Base-by-base conservation (phyloP, 2,113 vertebrate genomes). In the Pitta sordida region DNA sequence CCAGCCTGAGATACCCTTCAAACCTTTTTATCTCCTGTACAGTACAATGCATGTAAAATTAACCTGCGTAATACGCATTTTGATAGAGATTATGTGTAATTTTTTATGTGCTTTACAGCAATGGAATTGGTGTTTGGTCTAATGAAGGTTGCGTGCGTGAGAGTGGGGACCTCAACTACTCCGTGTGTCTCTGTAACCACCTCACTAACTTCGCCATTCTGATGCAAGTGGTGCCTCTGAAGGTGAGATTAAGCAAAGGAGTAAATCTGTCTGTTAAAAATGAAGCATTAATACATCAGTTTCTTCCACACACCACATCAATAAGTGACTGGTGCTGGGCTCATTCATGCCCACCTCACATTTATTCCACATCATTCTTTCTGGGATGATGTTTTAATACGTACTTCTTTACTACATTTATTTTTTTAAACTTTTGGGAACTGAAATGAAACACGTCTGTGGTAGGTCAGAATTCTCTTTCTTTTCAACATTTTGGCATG, bases 121-220 rank as follows among this genome's bases (percentile, higher is more conserved):
- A 98, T 13, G 98, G 98, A 11, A 97, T 97, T 20, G 99, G 98
- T 0, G 75, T 99, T 30, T 99, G 99, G 99, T 99, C 99, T 7
- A 97, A 98, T 4, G 95, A 98, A 92, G 99, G 99, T 17, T 99
- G 99, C 16, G 97, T 97, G 3, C 98, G 97, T 20, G 87, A 96
- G 2, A 97, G 97, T 1, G 99, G 99, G 27, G 98, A 99, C 97
- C 96, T 98, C 91, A 98, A 97, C 43, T 96, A 98, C 96, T 99
- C 99, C 0, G 83, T 98, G 90, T 99, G 99, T 82, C 98, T 96
- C 85, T 99, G 99, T 89, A 99, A 98, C 34, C 99, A 99, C 96
- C 99, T 99, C 93, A 99, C 99, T 93, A 99, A 99, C 98, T 99
- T 99, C 2, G 99, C 99, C 96, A 99, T 99, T 83, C 98, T 99